A percentile compares a stretch with the other conserved stretches of the same genome.
These are phyloP conservation scores for Diplogasteroides magnus DNA, from an alignment of 1,140 invertebrate species.

Conservation along the genomic window DNA sequence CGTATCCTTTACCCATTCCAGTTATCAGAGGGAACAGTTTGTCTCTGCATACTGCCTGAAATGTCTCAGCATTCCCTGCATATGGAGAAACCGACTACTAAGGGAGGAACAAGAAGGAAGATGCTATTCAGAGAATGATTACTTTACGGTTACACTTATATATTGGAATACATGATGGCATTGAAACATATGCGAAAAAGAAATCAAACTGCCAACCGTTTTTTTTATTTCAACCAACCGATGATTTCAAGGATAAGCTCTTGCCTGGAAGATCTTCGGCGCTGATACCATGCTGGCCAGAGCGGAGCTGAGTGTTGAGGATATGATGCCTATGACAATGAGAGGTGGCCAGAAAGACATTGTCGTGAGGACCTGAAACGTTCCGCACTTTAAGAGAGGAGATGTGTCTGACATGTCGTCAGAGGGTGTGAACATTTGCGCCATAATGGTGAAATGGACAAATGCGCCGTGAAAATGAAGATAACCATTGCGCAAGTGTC, in stretches of 20 bases:
- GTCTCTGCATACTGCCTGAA: conserved; percentile 78
- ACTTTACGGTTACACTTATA: too few relatives aligned
- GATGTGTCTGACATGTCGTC: too few relatives aligned
- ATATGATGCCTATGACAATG: conserved; percentile 59
- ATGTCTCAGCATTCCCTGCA: too few relatives aligned
- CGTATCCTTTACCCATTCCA: conserved; percentile 87
- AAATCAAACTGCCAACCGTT: neutral
- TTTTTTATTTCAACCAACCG: too few relatives aligned
- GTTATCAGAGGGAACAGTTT: conserved; percentile 86
- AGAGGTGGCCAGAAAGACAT: conserved; percentile 82
- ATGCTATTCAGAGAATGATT: too few relatives aligned
- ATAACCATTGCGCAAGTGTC: too few relatives aligned
- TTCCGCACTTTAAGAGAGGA: neutral
- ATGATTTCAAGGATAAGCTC: too few relatives aligned
- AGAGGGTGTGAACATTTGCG: too few relatives aligned
- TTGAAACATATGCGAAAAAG: neutral
- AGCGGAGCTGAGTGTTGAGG: neutral
- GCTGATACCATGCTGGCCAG: neutral
- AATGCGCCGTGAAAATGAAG: too few relatives aligned
- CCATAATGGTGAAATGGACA: too few relatives aligned
- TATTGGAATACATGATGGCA: neutral
- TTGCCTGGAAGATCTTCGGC: neutral
- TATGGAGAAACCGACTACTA: too few relatives aligned
- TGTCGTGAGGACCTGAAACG: conserved; percentile 70
- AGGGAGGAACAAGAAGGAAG: too few relatives aligned